phyloP scores from a whole-genome alignment of 1,140 invertebrate species.

The Amphibalanus amphitrite region DNA sequence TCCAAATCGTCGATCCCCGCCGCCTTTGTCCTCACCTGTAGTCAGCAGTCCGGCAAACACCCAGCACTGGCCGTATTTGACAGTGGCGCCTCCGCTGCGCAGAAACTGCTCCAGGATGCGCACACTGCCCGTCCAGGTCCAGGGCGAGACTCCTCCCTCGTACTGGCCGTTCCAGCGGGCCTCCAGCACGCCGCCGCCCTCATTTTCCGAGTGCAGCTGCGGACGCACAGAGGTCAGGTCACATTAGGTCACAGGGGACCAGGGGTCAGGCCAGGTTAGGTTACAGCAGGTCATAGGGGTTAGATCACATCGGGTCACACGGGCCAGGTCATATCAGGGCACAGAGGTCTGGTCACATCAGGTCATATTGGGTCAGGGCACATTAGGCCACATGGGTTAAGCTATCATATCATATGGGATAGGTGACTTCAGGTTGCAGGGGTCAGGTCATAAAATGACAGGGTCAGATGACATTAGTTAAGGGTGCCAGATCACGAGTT shows the following conservation, averaged over 20 bases:
- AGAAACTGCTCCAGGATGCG: conserved; percentile 43
- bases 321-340: neutral
- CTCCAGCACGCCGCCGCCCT: conserved; percentile 45
- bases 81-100: conserved; percentile 34
- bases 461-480: too few species aligned
- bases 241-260: neutral
- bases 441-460: too few species aligned
- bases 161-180: conserved; percentile 57
- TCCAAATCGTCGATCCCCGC: too few species aligned
- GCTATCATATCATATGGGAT: too few species aligned
- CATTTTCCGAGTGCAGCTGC: conserved; percentile 37
- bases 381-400: too few species aligned
- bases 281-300: neutral
- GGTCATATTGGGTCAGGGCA: too few species aligned
- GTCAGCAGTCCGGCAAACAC: conserved; percentile 52
- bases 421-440: too few species aligned
- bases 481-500: too few species aligned
- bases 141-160: conserved; percentile 42
- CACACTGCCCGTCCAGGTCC: conserved; percentile 44
- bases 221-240: neutral
- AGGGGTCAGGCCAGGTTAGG: neutral
- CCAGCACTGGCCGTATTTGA: conserved; percentile 60
- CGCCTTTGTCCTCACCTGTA: conserved; percentile 35
- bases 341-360: too few species aligned
- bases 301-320: too few species aligned